Evolutionary conservation across 2,888 invertebrate genomes (phyloP).

Genomic region (Drosophila buzzatii): DNA sequence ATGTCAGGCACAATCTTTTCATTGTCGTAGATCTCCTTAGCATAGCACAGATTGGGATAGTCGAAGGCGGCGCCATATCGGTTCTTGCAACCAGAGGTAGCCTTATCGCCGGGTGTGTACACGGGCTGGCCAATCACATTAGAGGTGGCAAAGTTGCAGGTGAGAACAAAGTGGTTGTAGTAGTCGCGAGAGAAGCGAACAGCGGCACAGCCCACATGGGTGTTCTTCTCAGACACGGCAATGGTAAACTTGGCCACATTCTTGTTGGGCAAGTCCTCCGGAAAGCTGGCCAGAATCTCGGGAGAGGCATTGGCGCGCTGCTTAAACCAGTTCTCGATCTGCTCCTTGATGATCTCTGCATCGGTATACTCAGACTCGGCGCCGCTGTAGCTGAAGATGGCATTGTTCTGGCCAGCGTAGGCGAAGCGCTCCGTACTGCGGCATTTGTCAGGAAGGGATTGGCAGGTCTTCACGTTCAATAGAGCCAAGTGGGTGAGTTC

Average conservation of each 20-base stretch:
- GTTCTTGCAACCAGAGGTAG: slow-evolving; percentile 57
- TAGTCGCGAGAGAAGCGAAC: slow-evolving; percentile 50
- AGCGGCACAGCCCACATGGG: slow-evolving; percentile 64
- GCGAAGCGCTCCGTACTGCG: slow-evolving; percentile 67
- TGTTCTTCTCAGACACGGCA: slow-evolving; percentile 61
- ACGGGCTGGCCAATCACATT: slow-evolving; percentile 60
- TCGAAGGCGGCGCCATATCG: slow-evolving; percentile 64
- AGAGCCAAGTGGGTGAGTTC: slow-evolving; percentile 59
- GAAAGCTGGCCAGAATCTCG: slow-evolving; percentile 54
- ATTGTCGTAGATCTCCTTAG: slow-evolving; percentile 66
- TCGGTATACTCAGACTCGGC: slow-evolving; percentile 58
- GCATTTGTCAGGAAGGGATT: slow-evolving; percentile 58
- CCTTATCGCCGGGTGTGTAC: slow-evolving; percentile 60
- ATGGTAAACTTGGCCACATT: slow-evolving; percentile 62
- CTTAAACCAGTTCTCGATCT: slow-evolving; percentile 62
- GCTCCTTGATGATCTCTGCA: slow-evolving; percentile 64
- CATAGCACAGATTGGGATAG: slow-evolving; percentile 61
- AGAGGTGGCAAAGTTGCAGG: slow-evolving; percentile 64
- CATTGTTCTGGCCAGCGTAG: slow-evolving; percentile 64
- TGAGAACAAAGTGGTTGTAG: slow-evolving; percentile 59
- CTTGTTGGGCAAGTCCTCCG: slow-evolving; percentile 57
- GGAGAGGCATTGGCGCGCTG: slow-evolving; percentile 54
- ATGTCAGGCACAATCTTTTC: slow-evolving; percentile 51
- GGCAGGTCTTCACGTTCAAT: slow-evolving; percentile 62
- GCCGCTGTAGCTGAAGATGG: slow-evolving; percentile 66